phyloP scores from a whole-genome alignment of 1,140 invertebrate genomes.

The Scaptomyza montana region DNA sequence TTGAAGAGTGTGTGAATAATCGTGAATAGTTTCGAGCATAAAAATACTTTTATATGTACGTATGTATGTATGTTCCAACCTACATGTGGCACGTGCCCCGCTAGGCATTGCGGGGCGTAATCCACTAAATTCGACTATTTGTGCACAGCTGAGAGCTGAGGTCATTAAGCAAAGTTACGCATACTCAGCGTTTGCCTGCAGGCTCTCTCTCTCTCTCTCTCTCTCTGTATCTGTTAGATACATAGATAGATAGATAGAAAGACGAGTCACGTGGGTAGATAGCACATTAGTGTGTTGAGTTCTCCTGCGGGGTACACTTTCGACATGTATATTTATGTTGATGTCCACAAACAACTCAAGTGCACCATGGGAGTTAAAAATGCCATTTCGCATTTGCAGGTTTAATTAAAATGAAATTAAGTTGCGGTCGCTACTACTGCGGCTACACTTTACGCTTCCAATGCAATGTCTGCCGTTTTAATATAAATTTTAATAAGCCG shows the following conservation, averaged over 20 bases:
- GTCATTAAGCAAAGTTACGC: slow-evolving; percentile 66
- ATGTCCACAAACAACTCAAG: neutral
- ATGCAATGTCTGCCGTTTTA: slow-evolving; percentile 53
- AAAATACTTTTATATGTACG: neutral
- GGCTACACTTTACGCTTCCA: slow-evolving; percentile 40
- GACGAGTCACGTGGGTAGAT: too few species aligned
- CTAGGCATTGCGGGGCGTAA: slow-evolving; percentile 7
- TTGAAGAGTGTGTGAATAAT: neutral
- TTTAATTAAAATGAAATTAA: slow-evolving; percentile 82
- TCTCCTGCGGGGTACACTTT: slow-evolving; percentile 16
- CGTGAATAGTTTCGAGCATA: slow-evolving; percentile 8
- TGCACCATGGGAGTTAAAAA: slow-evolving; percentile 3
- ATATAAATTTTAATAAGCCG: slow-evolving; percentile 55
- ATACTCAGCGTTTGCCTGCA: slow-evolving; percentile 60
- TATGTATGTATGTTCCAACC: slow-evolving; percentile 5
- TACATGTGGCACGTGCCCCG: slow-evolving; percentile 25
- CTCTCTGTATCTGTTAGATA: neutral
- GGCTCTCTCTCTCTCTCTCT: slow-evolving; percentile 8
- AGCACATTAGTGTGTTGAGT: neutral
- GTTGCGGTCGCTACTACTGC: slow-evolving; percentile 36
- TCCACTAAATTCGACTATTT: slow-evolving; percentile 43
- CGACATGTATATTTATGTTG: slow-evolving; percentile 18
- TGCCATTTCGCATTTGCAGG: slow-evolving; percentile 57
- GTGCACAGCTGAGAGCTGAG: slow-evolving; percentile 39
- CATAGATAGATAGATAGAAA: neutral